Base-by-base conservation (phyloP, 2,888 invertebrate species). In the Pegoplata infirma region DNA sequence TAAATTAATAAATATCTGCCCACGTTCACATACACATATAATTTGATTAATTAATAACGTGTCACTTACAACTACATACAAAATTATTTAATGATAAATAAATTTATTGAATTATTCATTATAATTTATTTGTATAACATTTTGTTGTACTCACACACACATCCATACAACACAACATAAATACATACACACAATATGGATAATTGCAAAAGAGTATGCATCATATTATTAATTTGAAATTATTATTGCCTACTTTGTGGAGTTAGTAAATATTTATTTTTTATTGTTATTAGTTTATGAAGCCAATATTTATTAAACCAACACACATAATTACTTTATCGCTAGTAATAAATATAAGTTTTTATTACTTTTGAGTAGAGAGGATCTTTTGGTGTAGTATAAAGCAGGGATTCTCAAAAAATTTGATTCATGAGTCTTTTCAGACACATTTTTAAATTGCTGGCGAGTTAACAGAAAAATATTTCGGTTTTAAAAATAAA, bases 221-320 rank as follows among this genome's bases (percentile, higher is more conserved):
- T 10, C 1, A 3, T 10, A 32, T 10, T 3, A 40, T 5, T 56
- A 71, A 76, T 58, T 64, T 51, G 16, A 5, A 59, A 64, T 68
- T 61, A 55, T 36, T 64, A 53, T 59, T 59, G 76, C 69, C 51
- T 66, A 64, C 64, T 19, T 66, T 66, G 59, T 44, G 61, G 76
- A 55, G 74, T 47, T 74, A 49, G 23, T 47, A 23, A 58, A 58
- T 23, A 32, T 17, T 32, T 46, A 32, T 47, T 19, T n/a, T n/a
- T 32, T 32, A 32, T 32, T 32, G 32, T 2, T n/a, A n/a, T n/a
- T n/a, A n/a, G n/a, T n/a, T n/a, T n/a, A n/a, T n/a, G n/a, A n/a
- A n/a, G n/a, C n/a, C n/a, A n/a, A n/a, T n/a, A n/a, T n/a, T n/a
- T n/a, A n/a, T n/a, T n/a, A n/a, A n/a, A n/a, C n/a, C n/a, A n/a